These are phyloP conservation scores for Calliphora vomitoria DNA, from an alignment of 2,888 invertebrate genomes.

Conservation along the genomic window DNA sequence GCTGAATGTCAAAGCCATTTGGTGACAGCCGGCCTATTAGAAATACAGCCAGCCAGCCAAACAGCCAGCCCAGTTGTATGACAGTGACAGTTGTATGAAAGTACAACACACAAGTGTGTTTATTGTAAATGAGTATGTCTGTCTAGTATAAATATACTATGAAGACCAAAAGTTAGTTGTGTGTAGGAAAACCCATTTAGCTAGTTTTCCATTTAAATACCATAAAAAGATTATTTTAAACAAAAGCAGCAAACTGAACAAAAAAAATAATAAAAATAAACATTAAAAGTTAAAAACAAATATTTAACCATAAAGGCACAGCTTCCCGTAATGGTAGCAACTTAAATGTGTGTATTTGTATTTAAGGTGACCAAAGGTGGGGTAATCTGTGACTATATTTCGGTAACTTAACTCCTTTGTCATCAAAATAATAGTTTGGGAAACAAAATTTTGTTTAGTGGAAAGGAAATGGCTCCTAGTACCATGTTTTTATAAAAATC, in stretches of 20 bases:
- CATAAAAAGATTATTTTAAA: conserved; percentile 60
- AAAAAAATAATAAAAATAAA: not conserved
- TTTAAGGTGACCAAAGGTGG: conserved; percentile 41
- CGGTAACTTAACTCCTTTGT: no score
- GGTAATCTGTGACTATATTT: no score
- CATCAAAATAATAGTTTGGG: no score
- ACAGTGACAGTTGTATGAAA: conserved; percentile 50
- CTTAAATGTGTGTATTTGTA: not conserved
- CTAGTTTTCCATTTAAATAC: conserved; percentile 66
- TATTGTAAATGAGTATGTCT: conserved; percentile 24
- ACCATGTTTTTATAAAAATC: no score
- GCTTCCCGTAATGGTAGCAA: conserved; percentile 45
- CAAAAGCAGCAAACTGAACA: conserved; percentile 31
- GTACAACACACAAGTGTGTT: conserved; percentile 9
- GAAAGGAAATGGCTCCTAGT: no score
- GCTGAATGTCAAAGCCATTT: conserved; percentile 74
- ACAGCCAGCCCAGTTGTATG: conserved; percentile 45
- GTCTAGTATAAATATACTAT: not conserved
- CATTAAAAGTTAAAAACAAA: conserved; percentile 12
- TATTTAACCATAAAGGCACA: conserved; percentile 57
- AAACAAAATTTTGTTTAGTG: no score
- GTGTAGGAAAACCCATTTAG: conserved; percentile 69
- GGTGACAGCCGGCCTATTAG: conserved; percentile 69
- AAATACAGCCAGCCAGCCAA: conserved; percentile 19
- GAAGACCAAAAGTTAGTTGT: conserved; percentile 12